Conservation (phyloP, 1,140 invertebrate genomes). For the Dendroctonus ponderosae region DNA sequence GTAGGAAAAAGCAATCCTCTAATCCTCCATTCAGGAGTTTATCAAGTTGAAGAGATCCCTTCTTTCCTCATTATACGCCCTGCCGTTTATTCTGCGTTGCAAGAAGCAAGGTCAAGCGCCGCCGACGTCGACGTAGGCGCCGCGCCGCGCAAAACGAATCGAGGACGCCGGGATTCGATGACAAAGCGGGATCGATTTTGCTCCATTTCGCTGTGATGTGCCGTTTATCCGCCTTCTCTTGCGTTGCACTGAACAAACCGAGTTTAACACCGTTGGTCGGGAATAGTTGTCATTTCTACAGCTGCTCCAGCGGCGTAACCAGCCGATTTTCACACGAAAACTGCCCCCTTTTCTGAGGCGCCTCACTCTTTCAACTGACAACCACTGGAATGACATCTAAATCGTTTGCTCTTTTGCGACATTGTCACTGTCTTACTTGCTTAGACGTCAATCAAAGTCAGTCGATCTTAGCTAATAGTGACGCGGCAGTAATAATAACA, state of each 20-base stretch:
- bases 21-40: no score
- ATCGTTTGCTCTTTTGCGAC: no score
- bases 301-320: conserved; percentile 9
- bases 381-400: no score
- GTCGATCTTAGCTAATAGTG: no score
- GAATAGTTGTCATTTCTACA: conserved; percentile 21
- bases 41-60: no score
- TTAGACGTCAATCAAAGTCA: no score
- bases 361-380: no score
- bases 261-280: conserved; percentile 21
- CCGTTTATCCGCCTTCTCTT: conserved; percentile 22
- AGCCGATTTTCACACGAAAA: neutral
- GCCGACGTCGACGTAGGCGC: conserved; percentile 13
- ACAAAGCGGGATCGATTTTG: conserved; percentile 27
- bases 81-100: conserved; percentile 12
- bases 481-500: no score
- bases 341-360: neutral
- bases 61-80: neutral
- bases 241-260: conserved; percentile 27
- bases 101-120: conserved; percentile 21
- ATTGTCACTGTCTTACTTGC: no score
- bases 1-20: no score
- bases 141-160: conserved; percentile 21
- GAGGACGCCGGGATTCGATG: conserved; percentile 20
- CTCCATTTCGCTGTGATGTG: conserved; percentile 16